Conservation (phyloP, 1,140 invertebrate species). For the Laupala kohalensis region DNA sequence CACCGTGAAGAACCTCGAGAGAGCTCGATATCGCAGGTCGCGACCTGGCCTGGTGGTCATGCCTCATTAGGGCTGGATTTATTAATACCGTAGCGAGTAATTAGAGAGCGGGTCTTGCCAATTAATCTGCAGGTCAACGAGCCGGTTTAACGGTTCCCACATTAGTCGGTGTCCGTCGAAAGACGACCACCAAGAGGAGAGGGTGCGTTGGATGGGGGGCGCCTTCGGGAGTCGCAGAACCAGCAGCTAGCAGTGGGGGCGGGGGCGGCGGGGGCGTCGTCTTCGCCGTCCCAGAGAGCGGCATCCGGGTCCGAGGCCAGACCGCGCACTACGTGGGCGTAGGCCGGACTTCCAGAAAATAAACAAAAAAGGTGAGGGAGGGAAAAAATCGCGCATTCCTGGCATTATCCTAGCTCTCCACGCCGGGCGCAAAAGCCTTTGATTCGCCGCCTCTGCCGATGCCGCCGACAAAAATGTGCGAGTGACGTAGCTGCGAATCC, state of each 20-base stretch:
- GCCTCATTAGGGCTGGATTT: background rate
- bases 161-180: background rate
- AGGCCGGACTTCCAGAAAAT: background rate
- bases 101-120: background rate
- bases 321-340: background rate
- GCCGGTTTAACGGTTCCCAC: background rate
- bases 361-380: no score
- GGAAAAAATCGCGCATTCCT: background rate
- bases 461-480: background rate
- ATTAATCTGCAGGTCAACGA: background rate
- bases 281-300: no score
- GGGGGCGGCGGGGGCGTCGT: no score
- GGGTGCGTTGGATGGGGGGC: no score
- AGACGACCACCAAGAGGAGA: no score
- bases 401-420: background rate
- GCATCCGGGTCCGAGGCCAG: background rate
- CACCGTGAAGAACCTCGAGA: no score
- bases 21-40: background rate
- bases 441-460: background rate
- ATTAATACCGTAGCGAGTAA: background rate
- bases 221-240: no score
- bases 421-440: background rate
- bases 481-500: no score
- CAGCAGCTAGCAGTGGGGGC: no score
- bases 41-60: background rate